These are phyloP conservation scores for Cephalotes varians DNA, from an alignment of 2,888 invertebrate species.

Conservation along the genomic window DNA sequence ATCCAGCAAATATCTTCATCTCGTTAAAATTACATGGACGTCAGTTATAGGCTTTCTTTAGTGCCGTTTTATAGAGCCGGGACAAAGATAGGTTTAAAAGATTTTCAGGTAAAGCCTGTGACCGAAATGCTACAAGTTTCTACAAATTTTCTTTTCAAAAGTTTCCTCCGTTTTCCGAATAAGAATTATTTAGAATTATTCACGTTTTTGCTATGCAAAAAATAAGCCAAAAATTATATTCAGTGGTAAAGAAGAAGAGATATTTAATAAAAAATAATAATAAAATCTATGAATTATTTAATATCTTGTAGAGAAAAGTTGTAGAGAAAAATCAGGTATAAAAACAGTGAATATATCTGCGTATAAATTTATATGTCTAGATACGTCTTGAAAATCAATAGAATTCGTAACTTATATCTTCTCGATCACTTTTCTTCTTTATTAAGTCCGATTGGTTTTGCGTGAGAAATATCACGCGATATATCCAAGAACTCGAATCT, in stretches of 20 bases:
- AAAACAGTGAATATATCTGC: neutral
- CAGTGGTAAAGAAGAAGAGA: neutral
- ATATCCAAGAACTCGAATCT: constrained; percentile 8
- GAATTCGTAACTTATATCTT: constrained; percentile 4
- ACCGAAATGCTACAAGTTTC: constrained; percentile 1
- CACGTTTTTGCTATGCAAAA: neutral
- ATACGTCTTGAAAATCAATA: constrained; percentile 17
- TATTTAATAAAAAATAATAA: neutral
- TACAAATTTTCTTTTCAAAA: neutral
- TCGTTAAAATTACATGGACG: constrained; percentile 51
- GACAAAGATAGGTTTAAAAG: constrained; percentile 38
- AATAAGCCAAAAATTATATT: neutral
- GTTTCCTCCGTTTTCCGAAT: neutral
- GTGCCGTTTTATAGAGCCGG: constrained; percentile 43
- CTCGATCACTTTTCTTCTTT: constrained; percentile 17
- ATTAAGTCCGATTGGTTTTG: constrained; percentile 11
- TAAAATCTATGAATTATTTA: neutral
- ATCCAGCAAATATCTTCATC: constrained; percentile 47
- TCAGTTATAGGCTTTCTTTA: constrained; percentile 37
- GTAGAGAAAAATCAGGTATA: neutral
- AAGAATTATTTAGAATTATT: neutral
- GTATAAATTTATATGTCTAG: neutral
- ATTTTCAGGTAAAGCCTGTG: constrained; percentile 55
- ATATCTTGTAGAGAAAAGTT: neutral
- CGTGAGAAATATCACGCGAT: constrained; percentile 17